Percentiles rank a stretch among this genome's conserved stretches.
These are phyloP conservation scores for Takifugu flavidus DNA, from an alignment of 2,113 vertebrate genomes.

Conservation along the genomic window DNA sequence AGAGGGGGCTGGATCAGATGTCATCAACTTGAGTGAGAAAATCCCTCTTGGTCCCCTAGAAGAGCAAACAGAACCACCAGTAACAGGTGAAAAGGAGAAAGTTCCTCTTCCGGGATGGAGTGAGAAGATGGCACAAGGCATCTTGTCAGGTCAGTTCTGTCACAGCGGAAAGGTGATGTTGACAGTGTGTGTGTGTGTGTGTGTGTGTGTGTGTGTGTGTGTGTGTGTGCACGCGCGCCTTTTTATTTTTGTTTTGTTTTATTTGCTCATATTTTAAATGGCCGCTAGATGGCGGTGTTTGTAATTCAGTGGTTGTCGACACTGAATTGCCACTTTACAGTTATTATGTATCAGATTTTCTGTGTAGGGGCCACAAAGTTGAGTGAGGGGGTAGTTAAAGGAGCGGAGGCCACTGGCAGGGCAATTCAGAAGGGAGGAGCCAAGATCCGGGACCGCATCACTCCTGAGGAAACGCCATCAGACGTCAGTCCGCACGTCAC, in stretches of 20 bases:
- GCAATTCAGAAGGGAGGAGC: slow-evolving; percentile 88
- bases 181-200: not conserved
- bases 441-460: slow-evolving; percentile 86
- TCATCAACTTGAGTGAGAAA: slow-evolving; percentile 80
- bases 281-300: slow-evolving; percentile 48
- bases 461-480: slow-evolving; percentile 87
- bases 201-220: too few species aligned
- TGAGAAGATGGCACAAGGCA: slow-evolving; percentile 88
- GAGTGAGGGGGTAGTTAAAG: slow-evolving; percentile 84
- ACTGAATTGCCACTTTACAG: not conserved
- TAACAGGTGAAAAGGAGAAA: slow-evolving; percentile 62
- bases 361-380: slow-evolving; percentile 85
- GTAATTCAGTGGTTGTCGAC: not conserved
- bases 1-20: slow-evolving; percentile 70
- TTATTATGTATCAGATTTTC: slow-evolving; percentile 10
- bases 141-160: slow-evolving; percentile 81
- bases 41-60: slow-evolving; percentile 70
- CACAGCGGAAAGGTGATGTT: not conserved
- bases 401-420: slow-evolving; percentile 88
- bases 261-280: not conserved
- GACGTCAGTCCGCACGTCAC: slow-evolving; percentile 85
- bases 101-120: slow-evolving; percentile 87
- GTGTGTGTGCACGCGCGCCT: too few species aligned
- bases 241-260: too few species aligned
- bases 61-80: slow-evolving; percentile 38